A percentile compares a stretch with the other conserved stretches of the same genome.
Conservation (phyloP, 1,140 invertebrate genomes). For the Calosoma granatense region DNA sequence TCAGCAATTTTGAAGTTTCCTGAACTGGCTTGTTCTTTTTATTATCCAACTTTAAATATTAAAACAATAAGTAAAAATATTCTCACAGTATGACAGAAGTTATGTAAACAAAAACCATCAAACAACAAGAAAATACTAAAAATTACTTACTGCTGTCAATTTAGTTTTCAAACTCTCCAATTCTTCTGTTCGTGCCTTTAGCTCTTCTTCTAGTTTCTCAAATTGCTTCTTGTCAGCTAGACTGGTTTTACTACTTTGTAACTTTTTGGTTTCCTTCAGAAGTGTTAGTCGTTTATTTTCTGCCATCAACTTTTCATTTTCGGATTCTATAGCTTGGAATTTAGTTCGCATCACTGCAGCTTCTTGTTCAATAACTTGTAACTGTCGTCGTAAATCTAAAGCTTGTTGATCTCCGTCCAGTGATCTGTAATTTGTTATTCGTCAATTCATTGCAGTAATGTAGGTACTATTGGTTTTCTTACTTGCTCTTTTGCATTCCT, state of each 20-base stretch:
- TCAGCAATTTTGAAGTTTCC: slow-evolving; percentile 45
- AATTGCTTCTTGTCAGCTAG: slow-evolving; percentile 38
- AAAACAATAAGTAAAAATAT: too few species aligned
- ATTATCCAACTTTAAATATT: too few species aligned
- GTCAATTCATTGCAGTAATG: not conserved
- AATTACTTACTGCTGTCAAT: not conserved
- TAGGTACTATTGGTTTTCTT: slow-evolving; percentile 26
- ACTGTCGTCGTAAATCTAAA: slow-evolving; percentile 58
- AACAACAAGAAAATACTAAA: too few species aligned
- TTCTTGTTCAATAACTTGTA: slow-evolving; percentile 65
- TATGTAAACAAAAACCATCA: not conserved
- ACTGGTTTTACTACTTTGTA: slow-evolving; percentile 38
- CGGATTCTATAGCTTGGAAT: slow-evolving; percentile 52
- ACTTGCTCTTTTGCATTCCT: slow-evolving; percentile 49
- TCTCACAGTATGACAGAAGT: not conserved
- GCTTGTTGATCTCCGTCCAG: slow-evolving; percentile 48
- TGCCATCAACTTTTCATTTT: slow-evolving; percentile 59
- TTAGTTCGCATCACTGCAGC: slow-evolving; percentile 51
- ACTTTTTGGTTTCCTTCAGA: slow-evolving; percentile 38
- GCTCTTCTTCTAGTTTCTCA: slow-evolving; percentile 51
- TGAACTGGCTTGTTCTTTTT: slow-evolving; percentile 47
- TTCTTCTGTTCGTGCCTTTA: slow-evolving; percentile 35
- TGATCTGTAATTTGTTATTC: slow-evolving; percentile 43
- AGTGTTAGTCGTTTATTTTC: slow-evolving; percentile 57
- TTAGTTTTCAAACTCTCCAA: slow-evolving; percentile 44